Evolutionary conservation across 2,888 invertebrate species (phyloP).

Genomic region (Laothoe populi): DNA sequence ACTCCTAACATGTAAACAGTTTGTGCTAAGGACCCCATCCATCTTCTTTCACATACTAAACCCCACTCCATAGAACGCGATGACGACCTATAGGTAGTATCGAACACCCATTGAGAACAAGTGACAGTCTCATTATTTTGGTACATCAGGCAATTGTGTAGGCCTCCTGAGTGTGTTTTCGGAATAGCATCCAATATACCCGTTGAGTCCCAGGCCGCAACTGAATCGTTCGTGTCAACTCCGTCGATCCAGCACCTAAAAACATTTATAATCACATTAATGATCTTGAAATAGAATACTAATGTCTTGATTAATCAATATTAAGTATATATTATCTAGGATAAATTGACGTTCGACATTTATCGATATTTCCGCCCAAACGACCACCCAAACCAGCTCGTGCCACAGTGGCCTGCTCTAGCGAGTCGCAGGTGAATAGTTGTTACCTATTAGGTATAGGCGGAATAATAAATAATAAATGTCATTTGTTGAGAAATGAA

Average conservation of each 20-base stretch:
- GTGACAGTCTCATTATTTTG: conserved; percentile 60
- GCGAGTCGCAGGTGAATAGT: too few species aligned
- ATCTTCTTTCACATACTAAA: conserved; percentile 90
- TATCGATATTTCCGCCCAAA: too few species aligned
- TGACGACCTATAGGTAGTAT: conserved; percentile 88
- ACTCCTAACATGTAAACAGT: conserved; percentile 93
- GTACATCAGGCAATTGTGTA: conserved; percentile 87
- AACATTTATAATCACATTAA: conserved; percentile 38
- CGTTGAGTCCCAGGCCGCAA: conserved; percentile 84
- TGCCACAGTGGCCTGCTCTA: too few species aligned
- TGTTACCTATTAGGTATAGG: too few species aligned
- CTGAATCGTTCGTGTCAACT: conserved; percentile 83
- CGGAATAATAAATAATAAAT: too few species aligned
- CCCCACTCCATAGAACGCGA: conserved; percentile 93
- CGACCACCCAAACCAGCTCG: too few species aligned
- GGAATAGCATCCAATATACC: conserved; percentile 85
- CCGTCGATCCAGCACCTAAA: conserved; percentile 86
- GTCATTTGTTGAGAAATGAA: too few species aligned
- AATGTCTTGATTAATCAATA: too few species aligned
- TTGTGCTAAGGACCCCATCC: conserved; percentile 93
- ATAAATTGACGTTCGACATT: too few species aligned
- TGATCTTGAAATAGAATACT: not conserved
- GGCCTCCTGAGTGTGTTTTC: conserved; percentile 70
- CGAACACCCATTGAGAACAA: conserved; percentile 88
- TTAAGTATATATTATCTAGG: too few species aligned